Percentiles rank a stretch among this genome's conserved stretches.
Conservation (phyloP, 2,888 invertebrate genomes). For the Eugnorisma glareosa region DNA sequence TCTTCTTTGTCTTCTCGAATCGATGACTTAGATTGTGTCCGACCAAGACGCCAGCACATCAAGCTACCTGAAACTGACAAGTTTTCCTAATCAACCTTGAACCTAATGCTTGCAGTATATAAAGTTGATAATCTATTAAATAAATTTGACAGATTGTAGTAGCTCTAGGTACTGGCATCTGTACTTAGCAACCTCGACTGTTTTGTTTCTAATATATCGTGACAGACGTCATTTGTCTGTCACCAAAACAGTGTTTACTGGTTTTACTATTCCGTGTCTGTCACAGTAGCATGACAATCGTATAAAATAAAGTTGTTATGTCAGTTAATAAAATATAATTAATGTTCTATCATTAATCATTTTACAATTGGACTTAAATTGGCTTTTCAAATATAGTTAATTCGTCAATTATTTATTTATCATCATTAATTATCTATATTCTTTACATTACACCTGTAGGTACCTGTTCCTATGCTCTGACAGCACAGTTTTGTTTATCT, state of each 20-base stretch:
- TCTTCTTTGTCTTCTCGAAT: too few species aligned
- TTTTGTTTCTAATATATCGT: not conserved
- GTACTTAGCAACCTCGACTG: too few species aligned
- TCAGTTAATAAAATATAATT: not conserved
- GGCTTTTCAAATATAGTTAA: not conserved
- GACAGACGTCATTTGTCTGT: not conserved
- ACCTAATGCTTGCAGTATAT: too few species aligned
- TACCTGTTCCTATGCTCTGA: too few species aligned
- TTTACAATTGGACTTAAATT: not conserved
- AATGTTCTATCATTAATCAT: not conserved
- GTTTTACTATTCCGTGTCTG: not conserved
- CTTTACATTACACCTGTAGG: not conserved
- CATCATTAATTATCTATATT: not conserved
- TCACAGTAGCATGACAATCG: not conserved
- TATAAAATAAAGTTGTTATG: not conserved
- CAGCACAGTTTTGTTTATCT: too few species aligned
- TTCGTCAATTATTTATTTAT: not conserved
- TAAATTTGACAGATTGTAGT: too few species aligned
- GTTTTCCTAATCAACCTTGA: too few species aligned
- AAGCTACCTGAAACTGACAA: too few species aligned
- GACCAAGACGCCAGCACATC: too few species aligned
- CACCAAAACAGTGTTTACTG: not conserved
- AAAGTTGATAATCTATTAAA: too few species aligned
- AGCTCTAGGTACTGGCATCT: too few species aligned
- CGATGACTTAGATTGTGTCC: too few species aligned